Percentiles rank a stretch among this genome's conserved stretches.
Evolutionary conservation across 2,113 vertebrate species (phyloP).

Genomic region (Muntiacus reevesi): DNA sequence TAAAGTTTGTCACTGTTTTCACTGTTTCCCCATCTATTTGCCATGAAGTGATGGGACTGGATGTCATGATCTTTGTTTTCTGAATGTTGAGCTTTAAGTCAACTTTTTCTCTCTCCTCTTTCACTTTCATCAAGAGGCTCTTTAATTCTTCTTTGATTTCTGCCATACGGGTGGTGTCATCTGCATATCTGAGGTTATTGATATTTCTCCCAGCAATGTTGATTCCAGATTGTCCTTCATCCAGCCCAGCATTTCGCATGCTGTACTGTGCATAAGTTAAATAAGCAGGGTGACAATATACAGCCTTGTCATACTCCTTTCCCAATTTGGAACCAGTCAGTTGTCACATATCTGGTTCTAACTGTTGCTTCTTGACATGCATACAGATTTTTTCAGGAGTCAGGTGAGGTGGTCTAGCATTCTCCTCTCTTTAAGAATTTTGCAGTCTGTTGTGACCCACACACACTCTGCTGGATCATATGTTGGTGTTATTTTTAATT

Average conservation of each 20-base stretch:
- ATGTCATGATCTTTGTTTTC: not conserved
- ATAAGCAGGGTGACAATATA: not conserved
- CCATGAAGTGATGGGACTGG: not conserved
- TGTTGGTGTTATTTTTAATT: not conserved
- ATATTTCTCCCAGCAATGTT: not conserved
- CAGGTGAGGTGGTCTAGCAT: not conserved
- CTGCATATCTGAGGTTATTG: not conserved
- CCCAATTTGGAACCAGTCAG: fast-evolving
- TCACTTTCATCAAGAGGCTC: not conserved
- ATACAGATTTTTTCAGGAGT: not conserved
- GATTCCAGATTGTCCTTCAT: not conserved
- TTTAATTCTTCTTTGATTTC: not conserved
- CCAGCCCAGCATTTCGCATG: not conserved
- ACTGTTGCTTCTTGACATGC: not conserved
- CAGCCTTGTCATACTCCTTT: not conserved
- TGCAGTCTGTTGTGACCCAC: not conserved
- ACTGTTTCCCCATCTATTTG: not conserved
- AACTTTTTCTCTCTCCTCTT: not conserved
- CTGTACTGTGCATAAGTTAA: not conserved
- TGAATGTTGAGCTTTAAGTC: not conserved
- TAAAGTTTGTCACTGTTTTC: not conserved
- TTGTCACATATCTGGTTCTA: not conserved
- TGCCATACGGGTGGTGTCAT: not conserved
- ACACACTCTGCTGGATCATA: not conserved
- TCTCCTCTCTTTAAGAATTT: not conserved